These are phyloP conservation scores for Melieria crassipennis DNA, from an alignment of 2,888 invertebrate genomes.

Conservation along the genomic window DNA sequence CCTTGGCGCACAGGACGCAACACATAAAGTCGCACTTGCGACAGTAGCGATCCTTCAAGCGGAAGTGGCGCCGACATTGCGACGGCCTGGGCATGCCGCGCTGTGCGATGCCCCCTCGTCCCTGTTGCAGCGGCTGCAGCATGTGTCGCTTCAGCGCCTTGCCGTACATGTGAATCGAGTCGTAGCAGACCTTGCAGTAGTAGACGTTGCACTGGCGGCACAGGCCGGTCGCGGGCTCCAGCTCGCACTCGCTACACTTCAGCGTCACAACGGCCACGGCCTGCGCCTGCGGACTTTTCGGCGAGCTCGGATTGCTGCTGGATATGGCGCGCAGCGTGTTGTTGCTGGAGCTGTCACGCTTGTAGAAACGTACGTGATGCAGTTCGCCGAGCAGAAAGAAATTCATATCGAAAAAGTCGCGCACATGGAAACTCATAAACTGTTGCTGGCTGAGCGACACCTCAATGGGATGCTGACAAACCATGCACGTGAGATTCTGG, in stretches of 20 bases:
- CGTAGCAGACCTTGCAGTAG: constrained; percentile 58
- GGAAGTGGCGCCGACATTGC: constrained; percentile 49
- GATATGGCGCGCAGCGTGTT: constrained; percentile 38
- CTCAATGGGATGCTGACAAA: constrained; percentile 45
- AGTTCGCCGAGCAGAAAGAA: constrained; percentile 55
- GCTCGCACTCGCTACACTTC: constrained; percentile 58
- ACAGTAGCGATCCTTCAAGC: constrained; percentile 48
- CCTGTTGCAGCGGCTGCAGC: constrained; percentile 36
- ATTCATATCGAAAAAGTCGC: constrained; percentile 53
- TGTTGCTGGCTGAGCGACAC: constrained; percentile 12
- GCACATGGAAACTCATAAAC: constrained; percentile 40
- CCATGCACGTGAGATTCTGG: constrained; percentile 49
- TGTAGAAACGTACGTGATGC: constrained; percentile 42
- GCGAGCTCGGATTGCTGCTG: constrained; percentile 10
- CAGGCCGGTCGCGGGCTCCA: constrained; percentile 44
- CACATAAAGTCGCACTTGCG: constrained; percentile 43
- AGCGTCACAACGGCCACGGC: constrained; percentile 8
- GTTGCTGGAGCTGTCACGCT: constrained; percentile 43
- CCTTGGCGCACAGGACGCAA: constrained; percentile 49
- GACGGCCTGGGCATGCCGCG: constrained; percentile 41
- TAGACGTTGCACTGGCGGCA: constrained; percentile 57
- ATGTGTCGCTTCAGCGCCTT: constrained; percentile 56
- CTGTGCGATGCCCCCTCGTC: not conserved
- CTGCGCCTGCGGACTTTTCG: not conserved
- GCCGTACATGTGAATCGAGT: constrained; percentile 54